Conservation (phyloP, 2,888 invertebrate species). For the Bembecia ichneumoniformis region DNA sequence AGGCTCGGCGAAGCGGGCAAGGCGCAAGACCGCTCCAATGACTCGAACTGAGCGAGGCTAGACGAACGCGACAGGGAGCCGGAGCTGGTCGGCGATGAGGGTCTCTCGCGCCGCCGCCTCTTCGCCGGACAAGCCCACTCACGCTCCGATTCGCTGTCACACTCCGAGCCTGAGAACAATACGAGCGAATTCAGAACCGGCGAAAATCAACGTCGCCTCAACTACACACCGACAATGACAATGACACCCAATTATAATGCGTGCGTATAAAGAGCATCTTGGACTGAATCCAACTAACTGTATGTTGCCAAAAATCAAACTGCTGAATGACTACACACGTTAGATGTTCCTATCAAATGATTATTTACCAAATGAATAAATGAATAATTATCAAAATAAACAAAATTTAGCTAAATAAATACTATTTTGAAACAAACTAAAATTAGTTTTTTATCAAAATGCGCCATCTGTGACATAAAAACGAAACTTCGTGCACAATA, state of each 20-base stretch:
- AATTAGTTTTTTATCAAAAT: too few relatives aligned
- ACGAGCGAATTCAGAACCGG: background rate
- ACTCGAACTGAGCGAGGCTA: slow-evolving; percentile 88
- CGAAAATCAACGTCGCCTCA: slow-evolving; percentile 25
- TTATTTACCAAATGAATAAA: background rate
- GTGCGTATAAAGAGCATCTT: slow-evolving; percentile 32
- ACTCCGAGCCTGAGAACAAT: slow-evolving; percentile 54
- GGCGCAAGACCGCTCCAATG: slow-evolving; percentile 76
- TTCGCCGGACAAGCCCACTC: slow-evolving; percentile 84
- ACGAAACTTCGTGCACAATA: too few relatives aligned
- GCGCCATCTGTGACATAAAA: too few relatives aligned
- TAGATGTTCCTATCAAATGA: background rate
- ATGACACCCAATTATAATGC: slow-evolving; percentile 46
- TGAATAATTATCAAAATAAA: too few relatives aligned
- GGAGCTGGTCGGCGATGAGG: slow-evolving; percentile 52
- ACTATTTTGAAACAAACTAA: too few relatives aligned
- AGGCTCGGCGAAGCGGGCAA: slow-evolving; percentile 58
- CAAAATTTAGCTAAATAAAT: too few relatives aligned
- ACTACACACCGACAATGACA: slow-evolving; percentile 52
- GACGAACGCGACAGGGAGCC: slow-evolving; percentile 82
- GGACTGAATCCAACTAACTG: slow-evolving; percentile 38
- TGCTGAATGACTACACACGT: background rate
- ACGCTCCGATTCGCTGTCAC: slow-evolving; percentile 79
- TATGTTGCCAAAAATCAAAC: slow-evolving; percentile 11
- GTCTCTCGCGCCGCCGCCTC: slow-evolving; percentile 76